A percentile compares a stretch with the other conserved stretches of the same genome.
Evolutionary conservation across 2,888 invertebrate species (phyloP).

Genomic region (Drosophila paranaensis): DNA sequence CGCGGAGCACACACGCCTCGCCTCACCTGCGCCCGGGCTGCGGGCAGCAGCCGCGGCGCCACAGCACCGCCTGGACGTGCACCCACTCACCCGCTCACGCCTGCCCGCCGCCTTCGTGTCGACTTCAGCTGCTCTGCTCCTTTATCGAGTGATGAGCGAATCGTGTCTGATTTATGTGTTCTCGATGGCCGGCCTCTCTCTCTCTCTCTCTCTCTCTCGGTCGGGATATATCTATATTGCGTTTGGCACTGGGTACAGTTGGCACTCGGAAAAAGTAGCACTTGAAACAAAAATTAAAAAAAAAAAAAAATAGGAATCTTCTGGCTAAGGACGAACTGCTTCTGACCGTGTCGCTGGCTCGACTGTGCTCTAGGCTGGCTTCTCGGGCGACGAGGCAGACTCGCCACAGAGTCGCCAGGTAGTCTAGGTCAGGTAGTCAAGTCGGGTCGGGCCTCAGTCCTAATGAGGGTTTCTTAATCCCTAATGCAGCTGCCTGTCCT

Average conservation of each 20-base stretch:
- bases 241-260: conserved; percentile 4
- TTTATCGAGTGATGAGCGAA: conserved; percentile 1
- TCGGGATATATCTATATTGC: conserved; percentile 9
- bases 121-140: background rate
- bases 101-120: background rate
- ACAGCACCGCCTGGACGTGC: background rate
- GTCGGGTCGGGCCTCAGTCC: background rate
- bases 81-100: conserved; percentile 6
- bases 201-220: background rate
- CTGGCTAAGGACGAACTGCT: conserved; percentile 3
- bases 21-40: background rate
- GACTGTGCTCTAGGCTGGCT: conserved; percentile 45
- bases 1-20: background rate
- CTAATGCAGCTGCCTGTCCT: background rate
- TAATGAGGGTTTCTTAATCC: conserved; percentile 1
- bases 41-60: background rate
- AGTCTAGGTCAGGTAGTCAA: conserved; percentile 5
- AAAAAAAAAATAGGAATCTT: background rate
- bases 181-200: conserved; percentile 1
- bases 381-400: conserved; percentile 27
- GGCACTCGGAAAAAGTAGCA: conserved; percentile 9
- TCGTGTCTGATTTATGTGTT: background rate
- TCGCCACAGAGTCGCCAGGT: conserved; percentile 20
- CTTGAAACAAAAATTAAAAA: background rate
- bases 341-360: conserved; percentile 58